Base-by-base conservation (phyloP, 2,888 invertebrate genomes). In the Smittia aterrima region DNA sequence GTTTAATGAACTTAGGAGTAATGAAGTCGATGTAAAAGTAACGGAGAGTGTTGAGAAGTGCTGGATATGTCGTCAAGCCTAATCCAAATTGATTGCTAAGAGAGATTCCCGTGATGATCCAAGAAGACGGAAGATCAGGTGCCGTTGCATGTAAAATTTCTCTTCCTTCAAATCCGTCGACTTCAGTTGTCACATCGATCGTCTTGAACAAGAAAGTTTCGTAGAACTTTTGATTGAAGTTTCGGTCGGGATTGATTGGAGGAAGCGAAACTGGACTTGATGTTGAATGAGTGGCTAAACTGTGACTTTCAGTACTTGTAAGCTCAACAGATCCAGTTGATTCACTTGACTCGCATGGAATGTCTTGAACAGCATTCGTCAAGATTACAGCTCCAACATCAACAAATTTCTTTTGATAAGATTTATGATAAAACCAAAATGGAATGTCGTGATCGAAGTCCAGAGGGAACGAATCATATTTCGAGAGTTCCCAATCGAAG, bases 331-430 rank as follows among this genome's bases (percentile, higher is more conserved):
- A 18, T 13, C 20, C 1, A 3, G 25, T 4, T 27, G 64, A 9
- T 64, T 25, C 13, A 64, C 16, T 58, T 58, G 58, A 18, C 6
- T 68, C 25, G 53, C 68, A 70, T 27, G 53, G 54, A 25, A 70
- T 70, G 3, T 53, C 27, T 27, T 70, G 53, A 16, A 16, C 18
- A 2, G 32, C 70, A 20, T 70, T 70, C 3, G 53, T 70, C 32
- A 70, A 54, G 16, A 70, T 70, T 13, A 54, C 53, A 13, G 54
- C 27, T 25, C 54, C 54, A 27, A 54, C 54, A 13, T 70, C 70
- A n/a, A 72, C 24, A 62, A 72, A 62, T 62, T 6, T 38, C 27
- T 72, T 58, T 7, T 72, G 22, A 72, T 62, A 58, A 54, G 62
- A 72, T 11, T 27, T 18, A 27, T n/a, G 38, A 40, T 72, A 62